Evolutionary conservation across 2,113 vertebrate genomes (phyloP), one percentile per base, ranked within the genome.

Genomic region (Xiphias gladius): DNA sequence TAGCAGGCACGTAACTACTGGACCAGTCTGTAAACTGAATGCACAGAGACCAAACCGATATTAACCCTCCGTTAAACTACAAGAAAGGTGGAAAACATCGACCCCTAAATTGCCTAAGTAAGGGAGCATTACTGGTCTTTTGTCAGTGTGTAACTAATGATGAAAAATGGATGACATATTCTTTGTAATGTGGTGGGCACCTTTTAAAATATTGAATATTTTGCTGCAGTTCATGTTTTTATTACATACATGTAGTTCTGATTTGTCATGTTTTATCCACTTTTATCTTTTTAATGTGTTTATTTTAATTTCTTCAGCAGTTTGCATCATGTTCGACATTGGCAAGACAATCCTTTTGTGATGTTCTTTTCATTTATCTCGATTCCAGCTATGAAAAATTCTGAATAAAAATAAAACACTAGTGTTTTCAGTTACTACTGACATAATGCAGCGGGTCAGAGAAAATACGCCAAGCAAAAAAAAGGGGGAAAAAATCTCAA

Each of bases 401-500:
- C 37, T 6, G 37, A 55, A 41, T 52, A 26, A 73, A 80, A 77
- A 63, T n/a, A 57, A 32, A 28, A 43, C 10, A 64, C 3, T 48
- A n/a, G 4, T 59, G 19, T 71, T 35, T 37, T 52, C 14, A 62
- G 17, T 50, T 22, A 35, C 46, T 14, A 66, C 26, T 28, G 26
- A 32, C 52, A 39, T 6, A 55, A 22, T 13, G 64, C 5, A 30
- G 6, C 10, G 32, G 52, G 54, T 22, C 54, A 39, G 8, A 59
- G 32, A 85, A 77, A 72, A 52, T n/a, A 32, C 65, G 48, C 41
- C 4, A 20, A 62, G 50, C 50, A 8, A 55, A 74, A 67, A 63
- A 61, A 17, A 2, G 14, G 5, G 32, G 28, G 4, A 35, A 24
- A 46, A 24, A 43, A 52, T 65, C 52, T 37, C 2, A 2, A 55